Percentiles rank a stretch among this genome's conserved stretches.
Conservation (phyloP, 2,888 invertebrate species). For the Agrotis puta region DNA sequence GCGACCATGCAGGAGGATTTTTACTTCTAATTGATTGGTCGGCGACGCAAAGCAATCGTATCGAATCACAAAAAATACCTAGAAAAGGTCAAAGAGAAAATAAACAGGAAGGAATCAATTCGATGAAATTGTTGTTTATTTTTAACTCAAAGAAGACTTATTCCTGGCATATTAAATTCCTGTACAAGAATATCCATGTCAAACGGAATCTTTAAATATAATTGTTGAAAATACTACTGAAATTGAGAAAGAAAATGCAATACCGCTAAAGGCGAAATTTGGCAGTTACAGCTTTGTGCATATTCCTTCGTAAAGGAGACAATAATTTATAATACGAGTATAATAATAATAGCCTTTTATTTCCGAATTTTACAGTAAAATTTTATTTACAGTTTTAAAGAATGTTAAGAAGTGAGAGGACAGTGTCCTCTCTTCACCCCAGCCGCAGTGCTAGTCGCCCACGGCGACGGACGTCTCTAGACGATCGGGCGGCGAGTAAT, state of each 20-base stretch:
- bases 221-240: conserved; percentile 13
- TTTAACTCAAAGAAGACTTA: conserved; percentile 4
- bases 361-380: no score
- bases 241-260: conserved; percentile 10
- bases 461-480: no score
- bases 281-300: conserved; percentile 30
- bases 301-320: conserved; percentile 3
- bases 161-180: conserved; percentile 30
- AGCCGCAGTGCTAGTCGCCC: no score
- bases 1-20: no score
- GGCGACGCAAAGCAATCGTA: no score
- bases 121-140: background rate
- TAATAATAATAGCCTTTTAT: no score
- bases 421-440: no score
- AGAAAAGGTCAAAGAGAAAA: background rate
- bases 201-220: conserved; percentile 33
- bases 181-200: conserved; percentile 19
- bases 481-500: no score
- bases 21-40: no score
- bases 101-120: background rate
- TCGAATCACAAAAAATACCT: background rate
- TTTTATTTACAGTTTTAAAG: no score
- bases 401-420: no score
- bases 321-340: no score
- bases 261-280: conserved; percentile 1